Evolutionary conservation across 2,888 invertebrate genomes (phyloP), one percentile per base, ranked within the genome.

Genomic region (Xylota sylvarum): DNA sequence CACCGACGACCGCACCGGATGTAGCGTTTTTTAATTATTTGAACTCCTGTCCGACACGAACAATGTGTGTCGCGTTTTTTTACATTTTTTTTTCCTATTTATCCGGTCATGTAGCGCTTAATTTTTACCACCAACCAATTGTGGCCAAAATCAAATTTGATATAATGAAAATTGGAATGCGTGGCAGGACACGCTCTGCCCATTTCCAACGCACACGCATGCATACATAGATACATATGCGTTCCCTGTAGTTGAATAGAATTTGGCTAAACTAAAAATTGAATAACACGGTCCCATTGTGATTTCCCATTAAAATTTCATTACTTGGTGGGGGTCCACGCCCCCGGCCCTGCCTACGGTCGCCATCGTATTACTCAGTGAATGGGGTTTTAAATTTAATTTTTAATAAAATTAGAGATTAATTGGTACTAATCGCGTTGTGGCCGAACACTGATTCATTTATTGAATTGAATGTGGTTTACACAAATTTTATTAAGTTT

Each of bases 341-440:
- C 5, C 23, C 9, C 4, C 12, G 37, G 12, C 52, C 27, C 12
- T 43, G 43, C 48, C 58, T 77, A 65, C 64, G 62, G 17, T 48
- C 1, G 12, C 9, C n/a, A 6, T 50, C 23, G 14, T 27, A 37
- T 55, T n/a, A 37, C 27, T 37, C 43, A 32, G 62, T 19, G 27
- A 64, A 62, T 72, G 62, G 46, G 32, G 43, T 40, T 40, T 58
- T 27, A 65, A 70, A 85, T 85, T 76, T 50, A 80, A 85, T 80
- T 80, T 77, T 80, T 85, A 85, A 85, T 85, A 81, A 76, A 85
- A 85, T 85, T 85, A 77, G 85, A 76, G 81, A 85, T 85, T 81
- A 85, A 85, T 85, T 85, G 80, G 85, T 72, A 65, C 85, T 85
- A 85, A 85, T 85, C 85, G 65, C 37, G 32, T 72, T 85, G 81